Conservation (phyloP, 1,140 invertebrate species). For the Antheraea pernyi region DNA sequence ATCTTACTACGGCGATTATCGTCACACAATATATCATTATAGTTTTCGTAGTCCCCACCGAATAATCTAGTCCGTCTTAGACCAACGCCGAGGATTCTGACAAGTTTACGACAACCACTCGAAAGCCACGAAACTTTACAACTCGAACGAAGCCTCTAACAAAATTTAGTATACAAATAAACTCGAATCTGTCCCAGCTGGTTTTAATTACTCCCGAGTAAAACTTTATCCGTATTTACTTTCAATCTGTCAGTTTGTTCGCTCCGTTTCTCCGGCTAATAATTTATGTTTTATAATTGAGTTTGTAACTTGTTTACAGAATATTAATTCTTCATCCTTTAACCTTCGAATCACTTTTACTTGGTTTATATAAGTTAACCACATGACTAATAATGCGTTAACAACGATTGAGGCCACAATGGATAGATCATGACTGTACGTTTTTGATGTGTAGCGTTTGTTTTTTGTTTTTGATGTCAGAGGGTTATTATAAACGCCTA, state of each 20-base stretch:
- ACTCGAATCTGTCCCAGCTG: neutral
- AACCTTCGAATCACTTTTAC: no score
- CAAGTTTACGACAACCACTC: neutral
- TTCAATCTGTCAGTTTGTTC: constrained; percentile 3
- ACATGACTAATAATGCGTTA: no score
- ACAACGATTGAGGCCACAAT: no score
- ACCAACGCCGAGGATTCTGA: neutral
- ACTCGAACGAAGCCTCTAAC: neutral
- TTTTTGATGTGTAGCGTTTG: no score
- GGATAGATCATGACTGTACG: no score
- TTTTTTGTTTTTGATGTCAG: no score
- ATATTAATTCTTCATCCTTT: neutral
- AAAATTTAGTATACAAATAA: neutral
- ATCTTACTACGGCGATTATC: no score
- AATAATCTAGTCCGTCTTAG: no score
- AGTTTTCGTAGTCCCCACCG: no score
- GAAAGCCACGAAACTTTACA: neutral
- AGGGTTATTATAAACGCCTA: no score
- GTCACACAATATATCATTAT: no score
- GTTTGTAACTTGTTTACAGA: neutral
- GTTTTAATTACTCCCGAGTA: neutral
- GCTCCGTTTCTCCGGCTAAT: neutral
- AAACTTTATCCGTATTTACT: constrained; percentile 3
- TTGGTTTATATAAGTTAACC: no score
- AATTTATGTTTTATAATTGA: neutral